Base-by-base conservation (phyloP, 2,888 invertebrate genomes). In the Hartigia nigra region DNA sequence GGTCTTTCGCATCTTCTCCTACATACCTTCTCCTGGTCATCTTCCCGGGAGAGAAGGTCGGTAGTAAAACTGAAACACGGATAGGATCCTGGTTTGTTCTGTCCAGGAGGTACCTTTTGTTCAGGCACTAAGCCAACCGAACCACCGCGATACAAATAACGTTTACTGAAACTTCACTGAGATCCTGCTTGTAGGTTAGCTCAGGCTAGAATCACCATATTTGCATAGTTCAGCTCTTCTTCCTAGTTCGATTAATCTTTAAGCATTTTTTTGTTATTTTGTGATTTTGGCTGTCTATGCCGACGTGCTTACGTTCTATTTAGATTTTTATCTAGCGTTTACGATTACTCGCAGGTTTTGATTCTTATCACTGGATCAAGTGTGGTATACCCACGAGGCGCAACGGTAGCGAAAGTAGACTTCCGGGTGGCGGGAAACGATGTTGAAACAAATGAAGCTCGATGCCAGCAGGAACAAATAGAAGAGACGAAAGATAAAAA, bases 51-150 rank as follows among this genome's bases (percentile, higher is more conserved):
- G 79, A 81, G 79, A 81, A 78, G 78, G 77, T 79, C 55, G 55
- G 55, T 55, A 55, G 55, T 55, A 55, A 55, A 55, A 55, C 55
- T 55, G 55, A 76, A 80, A 78, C 79, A 77, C 77, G 79, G 74
- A 79, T 79, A 80, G 80, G 80, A 72, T 79, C 74, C 78, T 77
- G 75, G 79, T 79, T 83, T 81, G 82, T 80, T 81, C 81, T 82
- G 79, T 81, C 78, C 79, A 77, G 78, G 79, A 80, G 79, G 76
- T 78, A 80, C 79, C 81, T 80, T 83, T 80, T 80, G 81, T 82
- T 82, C 79, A 76, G 76, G 77, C 80, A 79, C 23, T 14, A 9
- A 55, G 55, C 55, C 23, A 55, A 55, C 55, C 55, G 23, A 55
- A 55, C 23, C 23, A 23, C 55, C 55, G 23, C 55, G 55, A 55